Evolutionary conservation across 2,797 vertebrate species (phyloP).

Genomic region (Atherinosoma microstoma): DNA sequence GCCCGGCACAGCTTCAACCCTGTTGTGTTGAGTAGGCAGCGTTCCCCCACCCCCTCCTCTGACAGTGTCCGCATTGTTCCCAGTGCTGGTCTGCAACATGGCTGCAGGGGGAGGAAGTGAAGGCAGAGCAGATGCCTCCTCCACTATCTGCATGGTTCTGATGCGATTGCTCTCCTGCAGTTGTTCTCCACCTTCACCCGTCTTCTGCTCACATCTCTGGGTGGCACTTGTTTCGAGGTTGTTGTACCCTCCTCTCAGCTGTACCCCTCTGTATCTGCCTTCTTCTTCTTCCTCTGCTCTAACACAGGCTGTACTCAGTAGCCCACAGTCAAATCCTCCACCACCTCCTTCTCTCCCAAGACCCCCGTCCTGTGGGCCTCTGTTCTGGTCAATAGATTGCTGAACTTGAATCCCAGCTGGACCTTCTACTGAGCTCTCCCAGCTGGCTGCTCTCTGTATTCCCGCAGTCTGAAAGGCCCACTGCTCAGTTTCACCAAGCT

Average conservation of each 20-base stretch:
- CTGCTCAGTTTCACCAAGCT: constrained; percentile 70
- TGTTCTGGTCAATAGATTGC: constrained; percentile 27
- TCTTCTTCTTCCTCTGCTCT: constrained; percentile 44
- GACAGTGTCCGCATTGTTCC: constrained; percentile 81
- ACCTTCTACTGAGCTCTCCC: constrained; percentile 39
- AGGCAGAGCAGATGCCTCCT: constrained; percentile 89
- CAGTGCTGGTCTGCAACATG: constrained; percentile 91
- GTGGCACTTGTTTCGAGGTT: constrained; percentile 76
- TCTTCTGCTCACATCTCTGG: constrained; percentile 92
- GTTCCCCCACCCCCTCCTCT: constrained; percentile 68
- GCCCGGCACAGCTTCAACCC: constrained; percentile 22
- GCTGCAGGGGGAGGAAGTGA: constrained; percentile 88
- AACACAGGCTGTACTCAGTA: constrained; percentile 41
- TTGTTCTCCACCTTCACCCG: constrained; percentile 86
- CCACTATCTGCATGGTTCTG: constrained; percentile 95
- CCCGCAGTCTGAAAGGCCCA: constrained; percentile 83
- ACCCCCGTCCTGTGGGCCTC: constrained; percentile 53
- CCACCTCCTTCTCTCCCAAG: constrained; percentile 55
- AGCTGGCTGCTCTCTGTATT: constrained; percentile 80
- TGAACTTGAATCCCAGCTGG: constrained; percentile 30
- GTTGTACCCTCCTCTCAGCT: constrained; percentile 66
- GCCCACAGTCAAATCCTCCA: constrained; percentile 54
- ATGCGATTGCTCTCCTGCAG: constrained; percentile 79
- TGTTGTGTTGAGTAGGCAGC: constrained; percentile 81
- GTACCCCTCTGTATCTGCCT: constrained; percentile 26